Conservation (phyloP, 1,140 invertebrate genomes). For the Pogonomyrmex barbatus region DNA sequence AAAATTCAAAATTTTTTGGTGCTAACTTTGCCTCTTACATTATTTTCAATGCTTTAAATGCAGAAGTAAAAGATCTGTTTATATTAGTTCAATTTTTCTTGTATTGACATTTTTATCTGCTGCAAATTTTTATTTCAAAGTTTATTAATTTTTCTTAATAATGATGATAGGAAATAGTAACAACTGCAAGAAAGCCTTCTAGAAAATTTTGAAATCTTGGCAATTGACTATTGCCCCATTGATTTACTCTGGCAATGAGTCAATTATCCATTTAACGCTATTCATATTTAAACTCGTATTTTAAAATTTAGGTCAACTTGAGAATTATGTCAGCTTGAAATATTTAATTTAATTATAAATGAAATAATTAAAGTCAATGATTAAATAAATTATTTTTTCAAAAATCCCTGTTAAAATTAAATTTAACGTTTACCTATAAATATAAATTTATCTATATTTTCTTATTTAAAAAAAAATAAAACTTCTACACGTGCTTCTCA, state of each 20-base stretch:
- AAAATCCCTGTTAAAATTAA: no score
- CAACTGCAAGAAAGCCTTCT: slow-evolving; percentile 1
- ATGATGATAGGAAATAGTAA: neutral
- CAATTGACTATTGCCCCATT: slow-evolving; percentile 33
- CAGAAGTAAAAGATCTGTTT: neutral
- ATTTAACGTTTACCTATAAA: no score
- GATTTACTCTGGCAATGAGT: slow-evolving; percentile 4
- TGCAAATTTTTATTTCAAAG: neutral
- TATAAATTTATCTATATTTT: no score
- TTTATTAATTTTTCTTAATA: slow-evolving; percentile 8
- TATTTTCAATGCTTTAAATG: neutral
- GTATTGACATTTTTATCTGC: neutral
- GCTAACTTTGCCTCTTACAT: neutral
- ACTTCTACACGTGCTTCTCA: no score
- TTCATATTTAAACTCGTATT: slow-evolving; percentile 7
- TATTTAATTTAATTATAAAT: no score
- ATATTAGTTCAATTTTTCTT: neutral
- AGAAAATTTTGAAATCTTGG: slow-evolving; percentile 32
- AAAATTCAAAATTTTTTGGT: neutral
- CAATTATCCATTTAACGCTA: slow-evolving; percentile 8
- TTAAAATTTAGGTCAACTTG: no score
- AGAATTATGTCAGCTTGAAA: no score
- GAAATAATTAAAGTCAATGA: no score
- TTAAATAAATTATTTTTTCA: no score
- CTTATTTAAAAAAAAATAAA: no score